Base-by-base conservation (phyloP, 37 sponge, comb jelly and placozoan species). In the Aphrocallistes beatrix region DNA sequence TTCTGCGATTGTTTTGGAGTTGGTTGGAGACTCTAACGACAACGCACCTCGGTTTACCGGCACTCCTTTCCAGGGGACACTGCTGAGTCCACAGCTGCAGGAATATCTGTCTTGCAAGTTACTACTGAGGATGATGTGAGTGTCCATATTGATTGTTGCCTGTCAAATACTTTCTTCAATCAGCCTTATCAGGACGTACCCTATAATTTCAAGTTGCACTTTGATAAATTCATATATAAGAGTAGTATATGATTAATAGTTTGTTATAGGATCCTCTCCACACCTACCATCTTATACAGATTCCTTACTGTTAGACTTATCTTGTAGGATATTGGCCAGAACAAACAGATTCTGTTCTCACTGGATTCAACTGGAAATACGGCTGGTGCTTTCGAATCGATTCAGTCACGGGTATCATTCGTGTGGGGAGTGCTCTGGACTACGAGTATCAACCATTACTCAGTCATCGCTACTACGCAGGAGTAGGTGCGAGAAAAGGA, bases 311-410 rank as follows among this genome's bases (percentile, higher is more conserved):
- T n/a, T n/a, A n/a, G n/a, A n/a, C n/a, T n/a, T n/a, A n/a, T n/a
- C n/a, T n/a, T n/a, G n/a, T 60, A 60, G 75, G 75, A 60, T 13
- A 30, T 30, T 32, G 75, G 75, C 21, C 75, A 13, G 17, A 60
- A 60, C 75, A 60, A 30, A 25, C 75, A 60, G 75, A 60, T 60
- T 28, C 75, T 60, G n/a, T 60, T 60, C 75, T 60, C 75, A 3
- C 34, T 60, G 75, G 8, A 3, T 30, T 3, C 75, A 32, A 30
- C 34, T 32, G 75, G 75, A 1, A 60, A 60, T 30, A 60, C 75
- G 3, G 75, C 28, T 60, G 75, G 75, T 13, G 75, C 75, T 6
- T 60, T 13, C 8, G 3, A 28, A 60, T 60, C 10, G 75, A 60
- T 30, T 60, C 75, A 1, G 75, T 60, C 8, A 30, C n/a, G 1